Percentiles rank a stretch among this genome's conserved stretches.
Evolutionary conservation across 1,140 invertebrate genomes (phyloP).

Genomic region (Drosophila kohkoa): DNA sequence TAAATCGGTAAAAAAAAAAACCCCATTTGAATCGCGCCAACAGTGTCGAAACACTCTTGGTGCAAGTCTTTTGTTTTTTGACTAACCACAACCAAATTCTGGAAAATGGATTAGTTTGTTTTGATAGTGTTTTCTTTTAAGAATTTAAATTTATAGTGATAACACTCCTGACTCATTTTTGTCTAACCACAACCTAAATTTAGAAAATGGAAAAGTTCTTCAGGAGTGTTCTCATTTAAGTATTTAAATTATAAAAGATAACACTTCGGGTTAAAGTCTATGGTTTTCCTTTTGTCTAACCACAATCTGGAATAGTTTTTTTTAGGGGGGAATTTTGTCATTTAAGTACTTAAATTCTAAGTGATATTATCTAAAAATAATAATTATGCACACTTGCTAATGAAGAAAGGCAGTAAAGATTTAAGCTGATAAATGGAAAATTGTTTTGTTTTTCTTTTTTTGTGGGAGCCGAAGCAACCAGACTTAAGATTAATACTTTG

Average conservation of each 20-base stretch:
- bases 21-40: conserved; percentile 50
- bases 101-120: conserved; percentile 39
- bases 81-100: conserved; percentile 34
- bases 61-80: conserved; percentile 53
- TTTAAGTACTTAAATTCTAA: conserved; percentile 18
- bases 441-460: conserved; percentile 33
- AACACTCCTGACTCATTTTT: no score
- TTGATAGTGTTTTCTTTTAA: no score
- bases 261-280: no score
- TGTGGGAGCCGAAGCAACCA: conserved; percentile 28
- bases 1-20: conserved; percentile 40
- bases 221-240: background rate
- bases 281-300: background rate
- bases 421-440: conserved; percentile 56
- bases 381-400: conserved; percentile 35
- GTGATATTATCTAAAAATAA: conserved; percentile 42
- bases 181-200: conserved; percentile 30
- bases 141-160: no score
- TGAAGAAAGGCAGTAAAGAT: conserved; percentile 48
- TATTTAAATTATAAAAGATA: conserved; percentile 26
- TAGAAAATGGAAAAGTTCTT: conserved; percentile 38
- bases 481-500: conserved; percentile 78
- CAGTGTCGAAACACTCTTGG: conserved; percentile 49
- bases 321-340: no score
- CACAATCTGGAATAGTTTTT: no score